A percentile compares a stretch with the other conserved stretches of the same genome.
These are phyloP conservation scores for Eolophus roseicapilla DNA, from an alignment of 2,113 vertebrate genomes.

Conservation along the genomic window DNA sequence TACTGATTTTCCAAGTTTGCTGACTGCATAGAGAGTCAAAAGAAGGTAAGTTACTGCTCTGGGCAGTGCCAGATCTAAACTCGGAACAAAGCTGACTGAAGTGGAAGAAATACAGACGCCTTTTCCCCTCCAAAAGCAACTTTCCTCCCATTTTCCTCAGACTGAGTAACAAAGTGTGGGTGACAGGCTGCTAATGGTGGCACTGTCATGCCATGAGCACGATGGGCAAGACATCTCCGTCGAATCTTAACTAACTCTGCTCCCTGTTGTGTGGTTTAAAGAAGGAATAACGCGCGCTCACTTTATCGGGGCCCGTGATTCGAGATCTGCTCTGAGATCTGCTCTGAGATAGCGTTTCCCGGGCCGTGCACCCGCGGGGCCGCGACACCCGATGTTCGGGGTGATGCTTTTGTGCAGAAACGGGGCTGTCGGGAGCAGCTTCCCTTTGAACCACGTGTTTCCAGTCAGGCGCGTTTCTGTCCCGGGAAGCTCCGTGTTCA, in stretches of 20 bases:
- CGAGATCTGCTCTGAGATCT: neutral
- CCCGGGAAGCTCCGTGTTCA: neutral
- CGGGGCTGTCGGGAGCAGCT: neutral
- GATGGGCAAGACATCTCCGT: neutral
- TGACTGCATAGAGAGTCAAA: neutral
- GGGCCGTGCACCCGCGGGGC: neutral
- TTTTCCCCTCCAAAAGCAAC: neutral
- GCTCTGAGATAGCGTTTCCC: neutral
- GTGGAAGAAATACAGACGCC: neutral
- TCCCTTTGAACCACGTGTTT: rapidly evolving
- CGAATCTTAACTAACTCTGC: rapidly evolving
- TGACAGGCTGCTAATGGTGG: neutral
- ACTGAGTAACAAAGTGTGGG: rapidly evolving
- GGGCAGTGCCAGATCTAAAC: neutral
- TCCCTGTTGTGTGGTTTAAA: rapidly evolving
- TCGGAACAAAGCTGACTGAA: rapidly evolving
- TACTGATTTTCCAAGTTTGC: neutral
- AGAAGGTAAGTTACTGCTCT: neutral
- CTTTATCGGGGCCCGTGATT: neutral
- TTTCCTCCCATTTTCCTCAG: neutral
- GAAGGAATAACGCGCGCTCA: rapidly evolving
- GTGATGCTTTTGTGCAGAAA: rapidly evolving
- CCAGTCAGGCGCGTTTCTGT: neutral
- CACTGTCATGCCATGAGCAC: neutral
- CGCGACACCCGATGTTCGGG: neutral